A percentile compares a stretch with the other conserved stretches of the same genome.
Conservation (phyloP, 2,888 invertebrate genomes). For the Pachydiplax longipennis region DNA sequence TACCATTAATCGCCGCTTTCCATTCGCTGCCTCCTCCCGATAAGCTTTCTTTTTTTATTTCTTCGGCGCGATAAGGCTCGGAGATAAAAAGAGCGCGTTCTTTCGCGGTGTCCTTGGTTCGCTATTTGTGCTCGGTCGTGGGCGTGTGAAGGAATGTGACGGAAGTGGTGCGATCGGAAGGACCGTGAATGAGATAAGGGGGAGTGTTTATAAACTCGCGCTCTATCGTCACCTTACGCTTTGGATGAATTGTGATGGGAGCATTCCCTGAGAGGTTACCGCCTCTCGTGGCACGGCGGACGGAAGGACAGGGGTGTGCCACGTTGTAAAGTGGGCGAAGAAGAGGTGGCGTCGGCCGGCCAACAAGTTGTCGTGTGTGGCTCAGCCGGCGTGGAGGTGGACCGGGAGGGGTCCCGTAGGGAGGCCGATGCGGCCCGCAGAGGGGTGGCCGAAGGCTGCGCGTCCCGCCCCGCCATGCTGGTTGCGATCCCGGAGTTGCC, state of each 20-base stretch:
- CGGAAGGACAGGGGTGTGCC: neutral
- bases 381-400: slow-evolving; percentile 2
- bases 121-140: neutral
- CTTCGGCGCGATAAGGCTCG: too few relatives aligned
- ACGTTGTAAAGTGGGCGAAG: neutral
- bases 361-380: neutral
- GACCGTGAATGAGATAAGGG: too few relatives aligned
- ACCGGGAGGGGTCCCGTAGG: neutral
- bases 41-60: too few relatives aligned
- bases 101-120: neutral
- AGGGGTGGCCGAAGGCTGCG: neutral
- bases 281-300: too few relatives aligned
- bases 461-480: neutral
- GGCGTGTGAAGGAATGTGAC: neutral
- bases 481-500: slow-evolving; percentile 31
- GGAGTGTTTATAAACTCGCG: neutral
- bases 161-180: neutral
- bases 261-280: too few relatives aligned
- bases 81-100: neutral
- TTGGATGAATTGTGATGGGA: neutral
- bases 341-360: neutral
- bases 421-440: neutral
- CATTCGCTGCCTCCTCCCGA: too few relatives aligned
- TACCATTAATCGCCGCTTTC: too few relatives aligned
- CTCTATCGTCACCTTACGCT: neutral